phyloP scores from a whole-genome alignment of 2,888 invertebrate genomes.

The Cerastoderma edule region DNA sequence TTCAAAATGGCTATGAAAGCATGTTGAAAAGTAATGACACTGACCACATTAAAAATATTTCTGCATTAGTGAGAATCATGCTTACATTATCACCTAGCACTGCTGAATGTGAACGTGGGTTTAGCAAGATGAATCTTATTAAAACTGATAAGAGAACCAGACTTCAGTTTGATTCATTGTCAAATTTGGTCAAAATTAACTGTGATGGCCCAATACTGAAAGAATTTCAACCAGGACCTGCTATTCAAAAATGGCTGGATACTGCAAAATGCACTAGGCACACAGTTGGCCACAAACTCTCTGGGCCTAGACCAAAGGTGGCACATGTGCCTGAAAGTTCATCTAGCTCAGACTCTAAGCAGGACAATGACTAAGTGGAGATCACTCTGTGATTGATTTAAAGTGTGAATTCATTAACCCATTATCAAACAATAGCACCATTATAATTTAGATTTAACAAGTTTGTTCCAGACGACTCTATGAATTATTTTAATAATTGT shows the following conservation, averaged over 20 bases:
- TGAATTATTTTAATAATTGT: too few species aligned
- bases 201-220: neutral
- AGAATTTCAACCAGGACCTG: neutral
- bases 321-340: neutral
- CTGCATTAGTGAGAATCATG: slow-evolving; percentile 1
- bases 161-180: slow-evolving; percentile 10
- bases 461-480: too few species aligned
- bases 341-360: neutral
- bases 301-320: neutral
- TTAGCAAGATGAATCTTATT: slow-evolving; percentile 6
- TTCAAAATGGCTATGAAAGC: neutral
- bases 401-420: too few species aligned
- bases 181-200: neutral
- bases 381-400: too few species aligned
- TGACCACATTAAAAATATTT: slow-evolving; percentile 10
- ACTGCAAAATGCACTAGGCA: neutral
- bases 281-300: neutral
- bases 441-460: too few species aligned
- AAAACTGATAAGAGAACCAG: slow-evolving; percentile 22
- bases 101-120: slow-evolving; percentile 16
- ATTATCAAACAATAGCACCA: too few species aligned
- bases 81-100: slow-evolving; percentile 3
- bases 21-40: slow-evolving; percentile 16
- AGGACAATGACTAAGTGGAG: too few species aligned
- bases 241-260: neutral